Conservation (phyloP, 2,888 invertebrate species). For the Unio delphinus region DNA sequence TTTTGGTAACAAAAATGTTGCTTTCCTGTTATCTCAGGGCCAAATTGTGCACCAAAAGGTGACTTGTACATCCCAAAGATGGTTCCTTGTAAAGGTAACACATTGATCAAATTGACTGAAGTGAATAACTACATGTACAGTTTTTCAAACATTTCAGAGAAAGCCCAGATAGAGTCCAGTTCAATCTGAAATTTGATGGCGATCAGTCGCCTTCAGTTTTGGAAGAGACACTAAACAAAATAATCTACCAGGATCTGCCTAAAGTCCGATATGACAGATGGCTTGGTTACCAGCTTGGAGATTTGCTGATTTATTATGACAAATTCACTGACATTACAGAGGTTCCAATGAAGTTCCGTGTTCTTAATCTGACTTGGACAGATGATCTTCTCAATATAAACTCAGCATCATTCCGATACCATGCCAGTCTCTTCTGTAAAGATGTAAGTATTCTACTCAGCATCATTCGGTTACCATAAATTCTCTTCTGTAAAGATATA, state of each 20-base stretch:
- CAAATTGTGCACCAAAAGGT: too few species aligned
- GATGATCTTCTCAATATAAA: conserved; percentile 29
- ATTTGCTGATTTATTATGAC: conserved; percentile 38
- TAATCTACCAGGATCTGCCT: conserved; percentile 34
- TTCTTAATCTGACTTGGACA: conserved; percentile 46
- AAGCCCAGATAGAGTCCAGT: conserved; percentile 42
- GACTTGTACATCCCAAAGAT: too few species aligned
- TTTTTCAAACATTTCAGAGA: conserved; percentile 25
- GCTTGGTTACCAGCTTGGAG: conserved; percentile 45
- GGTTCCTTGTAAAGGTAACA: too few species aligned
- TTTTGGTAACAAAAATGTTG: too few species aligned
- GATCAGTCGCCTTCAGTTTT: conserved; percentile 28
- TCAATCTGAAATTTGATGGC: conserved; percentile 51
- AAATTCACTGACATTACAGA: conserved; percentile 44
- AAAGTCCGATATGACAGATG: conserved; percentile 36
- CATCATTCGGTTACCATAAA: too few species aligned
- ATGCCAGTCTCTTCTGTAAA: conserved; percentile 46
- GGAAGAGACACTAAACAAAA: conserved; percentile 30
- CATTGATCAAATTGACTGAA: too few species aligned
- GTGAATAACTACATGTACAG: too few species aligned
- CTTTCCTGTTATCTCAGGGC: too few species aligned
- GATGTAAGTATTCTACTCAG: conserved; percentile 36
- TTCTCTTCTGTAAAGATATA: too few species aligned
- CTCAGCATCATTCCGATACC: conserved; percentile 34
- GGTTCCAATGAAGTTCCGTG: conserved; percentile 46